Evolutionary conservation across 2,113 vertebrate genomes (phyloP).

Genomic region (Hypocryptadius cinnamomeus): DNA sequence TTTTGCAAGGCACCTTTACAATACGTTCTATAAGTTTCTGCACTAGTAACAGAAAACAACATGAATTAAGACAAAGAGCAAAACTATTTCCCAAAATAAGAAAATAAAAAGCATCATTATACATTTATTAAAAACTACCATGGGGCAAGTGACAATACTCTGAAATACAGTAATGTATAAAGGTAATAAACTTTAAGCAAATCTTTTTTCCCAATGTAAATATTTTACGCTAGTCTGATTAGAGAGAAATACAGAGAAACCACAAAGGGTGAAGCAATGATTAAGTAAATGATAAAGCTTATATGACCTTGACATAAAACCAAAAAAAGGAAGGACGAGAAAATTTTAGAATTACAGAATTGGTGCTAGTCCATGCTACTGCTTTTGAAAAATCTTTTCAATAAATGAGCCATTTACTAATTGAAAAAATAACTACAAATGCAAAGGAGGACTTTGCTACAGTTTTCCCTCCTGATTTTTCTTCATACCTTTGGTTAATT

Average conservation of each 20-base stretch:
- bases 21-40: constrained; percentile 62
- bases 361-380: constrained; percentile 15
- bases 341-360: constrained; percentile 32
- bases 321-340: background rate
- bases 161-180: constrained; percentile 40
- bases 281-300: constrained; percentile 10
- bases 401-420: background rate
- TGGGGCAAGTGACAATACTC: constrained; percentile 11
- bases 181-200: constrained; percentile 33
- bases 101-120: constrained; percentile 41
- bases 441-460: background rate
- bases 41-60: constrained; percentile 59
- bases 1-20: constrained; percentile 86
- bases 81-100: constrained; percentile 38
- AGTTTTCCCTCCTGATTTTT: background rate
- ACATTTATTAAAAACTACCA: constrained; percentile 28
- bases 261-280: background rate
- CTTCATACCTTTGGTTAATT: background rate
- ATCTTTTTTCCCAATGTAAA: constrained; percentile 3
- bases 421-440: background rate
- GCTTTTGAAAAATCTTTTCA: constrained; percentile 36
- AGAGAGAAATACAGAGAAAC: constrained; percentile 26
- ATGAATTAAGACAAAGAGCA: constrained; percentile 44
- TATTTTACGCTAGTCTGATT: constrained; percentile 7
- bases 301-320: background rate